phyloP scores from a whole-genome alignment of 2,797 vertebrate species.

The Tolypeutes matacus region DNA sequence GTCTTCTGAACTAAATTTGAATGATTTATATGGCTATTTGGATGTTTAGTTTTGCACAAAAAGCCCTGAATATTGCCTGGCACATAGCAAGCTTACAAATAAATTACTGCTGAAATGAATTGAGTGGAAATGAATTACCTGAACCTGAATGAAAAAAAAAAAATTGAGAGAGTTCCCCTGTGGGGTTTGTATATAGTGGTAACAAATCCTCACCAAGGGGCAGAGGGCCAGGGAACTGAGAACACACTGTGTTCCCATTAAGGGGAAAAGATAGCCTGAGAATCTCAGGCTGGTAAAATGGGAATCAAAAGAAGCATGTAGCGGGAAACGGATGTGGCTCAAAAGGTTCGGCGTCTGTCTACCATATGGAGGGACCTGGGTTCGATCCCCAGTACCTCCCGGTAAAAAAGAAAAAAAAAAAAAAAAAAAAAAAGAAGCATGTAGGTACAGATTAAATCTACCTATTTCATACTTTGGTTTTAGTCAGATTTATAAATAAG shows the following conservation, averaged over 20 bases:
- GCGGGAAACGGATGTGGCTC: too few species aligned
- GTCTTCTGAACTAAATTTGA: conserved; percentile 11
- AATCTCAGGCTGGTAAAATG: neutral
- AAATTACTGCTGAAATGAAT: neutral
- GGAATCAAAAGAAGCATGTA: neutral
- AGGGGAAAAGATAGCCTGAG: neutral
- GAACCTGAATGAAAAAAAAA: conserved; percentile 7
- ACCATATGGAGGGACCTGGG: too few species aligned
- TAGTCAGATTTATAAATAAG: neutral
- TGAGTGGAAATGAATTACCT: neutral
- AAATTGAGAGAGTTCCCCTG: neutral
- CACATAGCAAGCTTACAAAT: neutral
- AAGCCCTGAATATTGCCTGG: neutral
- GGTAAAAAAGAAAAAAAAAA: too few species aligned
- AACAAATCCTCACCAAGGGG: neutral
- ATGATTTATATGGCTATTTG: neutral
- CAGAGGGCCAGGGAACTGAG: neutral
- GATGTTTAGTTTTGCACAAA: conserved; percentile 7
- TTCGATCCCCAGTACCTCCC: too few species aligned
- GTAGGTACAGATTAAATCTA: neutral
- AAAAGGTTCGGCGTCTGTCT: too few species aligned
- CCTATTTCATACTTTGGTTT: neutral
- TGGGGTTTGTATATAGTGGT: neutral
- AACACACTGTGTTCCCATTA: neutral
- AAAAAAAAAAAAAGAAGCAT: conserved; percentile 9